Conservation (phyloP, 2,797 vertebrate species). For the Sebastes reedi region DNA sequence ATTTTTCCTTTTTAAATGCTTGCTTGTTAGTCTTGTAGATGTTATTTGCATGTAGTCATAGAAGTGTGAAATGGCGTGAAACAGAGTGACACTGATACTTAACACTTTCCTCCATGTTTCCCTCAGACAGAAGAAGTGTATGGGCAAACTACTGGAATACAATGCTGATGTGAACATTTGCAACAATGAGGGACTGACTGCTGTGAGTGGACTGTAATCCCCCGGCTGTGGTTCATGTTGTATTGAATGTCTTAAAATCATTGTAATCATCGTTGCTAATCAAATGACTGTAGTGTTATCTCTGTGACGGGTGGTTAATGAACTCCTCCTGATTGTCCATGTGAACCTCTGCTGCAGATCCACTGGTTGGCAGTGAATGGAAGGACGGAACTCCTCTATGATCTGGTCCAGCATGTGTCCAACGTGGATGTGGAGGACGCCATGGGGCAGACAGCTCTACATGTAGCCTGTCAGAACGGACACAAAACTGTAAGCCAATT, state of each 20-base stretch:
- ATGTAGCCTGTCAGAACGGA: constrained; percentile 98
- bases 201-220: constrained; percentile 85
- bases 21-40: neutral
- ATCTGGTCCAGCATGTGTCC: constrained; percentile 95
- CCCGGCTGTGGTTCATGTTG: neutral
- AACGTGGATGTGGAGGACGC: constrained; percentile 98
- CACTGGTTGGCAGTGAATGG: constrained; percentile 99
- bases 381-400: constrained; percentile 95
- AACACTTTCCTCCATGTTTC: neutral
- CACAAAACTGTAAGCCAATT: constrained; percentile 91
- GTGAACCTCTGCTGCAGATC: constrained; percentile 83
- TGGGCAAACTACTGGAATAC: constrained; percentile 95
- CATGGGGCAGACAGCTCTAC: constrained; percentile 98
- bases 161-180: constrained; percentile 99
- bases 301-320: neutral
- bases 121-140: constrained; percentile 98
- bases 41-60: neutral
- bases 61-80: neutral
- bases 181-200: constrained; percentile 98
- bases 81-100: neutral
- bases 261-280: neutral
- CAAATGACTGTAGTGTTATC: neutral
- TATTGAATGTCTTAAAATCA: neutral
- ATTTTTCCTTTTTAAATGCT: neutral
- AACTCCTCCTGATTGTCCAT: neutral